Base-by-base conservation (phyloP, 2,113 vertebrate genomes). In the Bagarius yarrelli region DNA sequence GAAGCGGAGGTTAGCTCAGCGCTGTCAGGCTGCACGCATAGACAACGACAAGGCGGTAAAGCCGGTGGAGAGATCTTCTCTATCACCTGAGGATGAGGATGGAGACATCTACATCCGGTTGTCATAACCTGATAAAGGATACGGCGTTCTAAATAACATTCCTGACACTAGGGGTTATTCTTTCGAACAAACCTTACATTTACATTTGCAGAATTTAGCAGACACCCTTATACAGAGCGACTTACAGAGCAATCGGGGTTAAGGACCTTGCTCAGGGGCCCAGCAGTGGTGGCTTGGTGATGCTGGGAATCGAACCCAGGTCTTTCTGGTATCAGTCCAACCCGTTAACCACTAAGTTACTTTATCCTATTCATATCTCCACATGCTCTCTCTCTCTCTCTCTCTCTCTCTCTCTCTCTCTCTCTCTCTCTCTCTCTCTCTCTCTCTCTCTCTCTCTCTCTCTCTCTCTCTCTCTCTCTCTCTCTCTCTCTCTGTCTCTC, bases 1-100 rank as follows among this genome's bases (percentile, higher is more conserved):
- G 8, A 53, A 55, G 32, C 21, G 15, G 50, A 84, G 88, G 84
- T 77, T 85, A 84, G 75, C 82, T 76, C 87, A 86, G 89, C 80
- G 60, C 70, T 90, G 90, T 89, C 88, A 81, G 75, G 80, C 82
- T 78, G 82, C 59, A 82, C 56, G 32, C 2, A 80, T 90, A 88
- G 90, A 87, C 91, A 90, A 82, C 72, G 86, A 57, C 30, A 83
- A 81, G 82, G 76, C 57, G 78, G 78, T 74, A 81, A 85, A 66
- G 87, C 74, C 36, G 13, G 23, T 78, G 82, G 85, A 87, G 85
- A 87, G 78, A 77, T 71, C 66, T 81, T 83, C 8, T 19, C 16
- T 30, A 19, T 11, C 67, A 19, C 44, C 9, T 71, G 13, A n/a
- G 5, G 3, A 69, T 4, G 12, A 36, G 3, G 19, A 47, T 25